Evolutionary conservation across 2,797 vertebrate species (phyloP), one percentile per base, ranked within the genome.

Genomic region (Pampus argenteus): DNA sequence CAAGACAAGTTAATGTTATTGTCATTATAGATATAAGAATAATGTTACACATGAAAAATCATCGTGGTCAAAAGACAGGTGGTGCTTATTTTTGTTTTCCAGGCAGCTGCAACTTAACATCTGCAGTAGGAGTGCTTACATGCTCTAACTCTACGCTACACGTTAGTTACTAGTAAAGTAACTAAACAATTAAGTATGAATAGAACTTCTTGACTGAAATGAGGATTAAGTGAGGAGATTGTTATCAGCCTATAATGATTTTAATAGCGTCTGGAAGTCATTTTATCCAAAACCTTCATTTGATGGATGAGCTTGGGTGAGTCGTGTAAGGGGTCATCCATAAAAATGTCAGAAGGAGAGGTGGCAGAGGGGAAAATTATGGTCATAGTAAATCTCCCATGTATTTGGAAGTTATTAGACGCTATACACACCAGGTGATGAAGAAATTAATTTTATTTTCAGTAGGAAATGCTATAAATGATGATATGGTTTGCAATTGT

Each of bases 161-260:
- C n/a, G n/a, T n/a, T n/a, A n/a, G n/a, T n/a, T n/a, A n/a, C n/a
- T n/a, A n/a, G n/a, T n/a, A n/a, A n/a, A n/a, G n/a, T n/a, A n/a
- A n/a, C n/a, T n/a, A n/a, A n/a, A n/a, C n/a, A n/a, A n/a, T n/a
- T 8, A 8, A 31, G 29, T 80, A 74, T 69, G 55, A 71, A 76
- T 42, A 45, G 78, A 90, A 89, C 78, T 86, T 89, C 86, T 89
- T 81, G 78, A 82, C 81, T n/a, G 76, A 85, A 90, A 90, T 67
- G 65, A 82, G 83, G 81, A 87, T 69, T n/a, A n/a, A n/a, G n/a
- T n/a, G 60, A 51, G 63, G 75, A 85, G 88, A 90, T 87, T 86
- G 78, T 89, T 92, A 92, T 93, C 82, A 65, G 71, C 81, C 76
- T 66, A 62, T 93, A 87, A 92, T 88, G 77, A 74, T 89, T 89